Percentiles rank a stretch among this genome's conserved stretches.
Evolutionary conservation across 92 coral and sea anemone species (phyloP).

Genomic region (Metridium senile): DNA sequence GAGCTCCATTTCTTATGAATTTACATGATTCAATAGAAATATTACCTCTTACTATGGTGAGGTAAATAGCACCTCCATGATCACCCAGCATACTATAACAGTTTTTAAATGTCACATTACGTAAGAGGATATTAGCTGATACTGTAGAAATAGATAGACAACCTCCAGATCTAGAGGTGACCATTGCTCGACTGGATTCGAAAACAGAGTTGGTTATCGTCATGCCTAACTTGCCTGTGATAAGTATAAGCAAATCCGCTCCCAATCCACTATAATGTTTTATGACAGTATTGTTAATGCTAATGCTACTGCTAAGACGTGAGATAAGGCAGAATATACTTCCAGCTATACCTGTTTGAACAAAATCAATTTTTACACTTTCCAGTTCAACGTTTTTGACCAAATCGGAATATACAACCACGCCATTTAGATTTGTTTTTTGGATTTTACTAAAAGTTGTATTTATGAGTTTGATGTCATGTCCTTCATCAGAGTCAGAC

Average conservation of each 20-base stretch:
- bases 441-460: slow-evolving; percentile 6
- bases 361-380: slow-evolving; percentile 6
- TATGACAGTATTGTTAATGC: slow-evolving; percentile 4
- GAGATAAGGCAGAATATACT: not conserved
- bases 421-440: not conserved
- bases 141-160: not conserved
- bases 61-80: not conserved
- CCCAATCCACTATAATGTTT: slow-evolving; percentile 10
- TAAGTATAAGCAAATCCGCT: slow-evolving; percentile 13
- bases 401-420: not conserved
- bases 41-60: not conserved
- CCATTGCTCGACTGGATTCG: slow-evolving; percentile 3
- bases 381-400: not conserved
- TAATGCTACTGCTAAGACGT: not conserved
- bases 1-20: not conserved
- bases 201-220: slow-evolving; percentile 27
- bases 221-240: not conserved
- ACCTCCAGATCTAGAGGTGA: slow-evolving; percentile 34
- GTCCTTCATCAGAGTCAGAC: not conserved
- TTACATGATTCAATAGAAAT: not conserved
- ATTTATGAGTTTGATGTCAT: not conserved
- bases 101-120: slow-evolving; percentile 9
- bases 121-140: not conserved
- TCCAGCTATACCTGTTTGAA: not conserved
- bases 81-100: not conserved